Conservation (phyloP, 2,113 vertebrate species). For the Catharus minimus region DNA sequence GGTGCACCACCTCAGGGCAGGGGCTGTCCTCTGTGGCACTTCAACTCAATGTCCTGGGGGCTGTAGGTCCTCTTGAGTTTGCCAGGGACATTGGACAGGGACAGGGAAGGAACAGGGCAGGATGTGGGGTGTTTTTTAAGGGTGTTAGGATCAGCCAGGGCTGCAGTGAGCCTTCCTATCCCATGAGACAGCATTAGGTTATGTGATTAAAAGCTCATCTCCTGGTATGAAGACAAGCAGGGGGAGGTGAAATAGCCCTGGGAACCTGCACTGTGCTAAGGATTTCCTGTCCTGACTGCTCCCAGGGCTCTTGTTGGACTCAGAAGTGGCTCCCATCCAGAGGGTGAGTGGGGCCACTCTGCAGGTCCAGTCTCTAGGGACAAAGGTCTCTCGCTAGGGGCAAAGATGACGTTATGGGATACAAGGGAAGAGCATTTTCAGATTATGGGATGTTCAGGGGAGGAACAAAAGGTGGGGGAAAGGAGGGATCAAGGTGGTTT, state of each 20-base stretch:
- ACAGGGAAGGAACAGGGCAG: neutral
- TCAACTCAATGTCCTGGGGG: neutral
- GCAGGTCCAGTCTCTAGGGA: neutral
- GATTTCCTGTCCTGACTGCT: rapidly evolving
- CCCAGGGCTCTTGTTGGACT: neutral
- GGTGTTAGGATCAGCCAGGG: neutral
- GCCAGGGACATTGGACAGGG: neutral
- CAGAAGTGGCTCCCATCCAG: neutral
- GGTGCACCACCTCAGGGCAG: neutral
- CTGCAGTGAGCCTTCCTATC: neutral
- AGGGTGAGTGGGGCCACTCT: neutral
- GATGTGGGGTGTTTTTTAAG: neutral
- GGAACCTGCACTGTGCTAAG: neutral
- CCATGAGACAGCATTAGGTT: neutral
- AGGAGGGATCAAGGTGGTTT: neutral
- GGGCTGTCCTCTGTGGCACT: neutral
- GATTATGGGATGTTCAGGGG: neutral
- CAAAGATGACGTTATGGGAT: too few species aligned
- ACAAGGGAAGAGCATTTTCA: neutral
- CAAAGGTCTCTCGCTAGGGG: too few species aligned
- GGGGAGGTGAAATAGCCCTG: neutral
- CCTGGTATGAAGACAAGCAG: neutral
- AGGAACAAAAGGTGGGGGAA: neutral
- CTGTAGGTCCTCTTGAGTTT: neutral
- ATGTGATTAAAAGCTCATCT: neutral